These are phyloP conservation scores for Coracias cyanogaster DNA, from an alignment of 2,797 vertebrate species.

Conservation along the genomic window DNA sequence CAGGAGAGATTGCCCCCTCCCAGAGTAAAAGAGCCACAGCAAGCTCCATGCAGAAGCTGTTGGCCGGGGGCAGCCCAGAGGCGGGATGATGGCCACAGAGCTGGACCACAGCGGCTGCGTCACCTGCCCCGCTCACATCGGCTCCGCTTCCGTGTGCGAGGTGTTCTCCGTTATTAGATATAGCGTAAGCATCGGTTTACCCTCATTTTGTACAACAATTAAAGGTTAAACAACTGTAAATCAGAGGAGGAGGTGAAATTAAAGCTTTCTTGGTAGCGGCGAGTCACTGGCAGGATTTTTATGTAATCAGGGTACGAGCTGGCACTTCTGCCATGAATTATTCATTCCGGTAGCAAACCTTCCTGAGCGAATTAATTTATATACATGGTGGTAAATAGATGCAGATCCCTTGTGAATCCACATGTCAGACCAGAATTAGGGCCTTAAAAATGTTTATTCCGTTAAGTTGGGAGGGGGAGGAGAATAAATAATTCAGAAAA, in stretches of 20 bases:
- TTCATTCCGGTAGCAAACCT: slow-evolving; percentile 67
- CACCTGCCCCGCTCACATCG: fast-evolving
- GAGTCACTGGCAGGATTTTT: slow-evolving; percentile 31
- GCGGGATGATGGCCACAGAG: background rate
- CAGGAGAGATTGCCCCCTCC: background rate
- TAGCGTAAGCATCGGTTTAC: background rate
- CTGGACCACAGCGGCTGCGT: background rate
- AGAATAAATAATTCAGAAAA: slow-evolving; percentile 53
- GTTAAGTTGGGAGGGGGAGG: background rate
- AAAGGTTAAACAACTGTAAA: slow-evolving; percentile 63
- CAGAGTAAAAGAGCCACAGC: fast-evolving
- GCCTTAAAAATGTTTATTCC: slow-evolving; percentile 68
- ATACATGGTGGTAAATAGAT: slow-evolving; percentile 69
- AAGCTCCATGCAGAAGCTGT: background rate
- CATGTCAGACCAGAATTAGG: slow-evolving; percentile 61
- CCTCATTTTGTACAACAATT: slow-evolving; percentile 46
- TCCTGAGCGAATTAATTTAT: slow-evolving; percentile 70
- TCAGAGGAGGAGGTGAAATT: slow-evolving; percentile 40
- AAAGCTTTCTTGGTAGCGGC: slow-evolving; percentile 10
- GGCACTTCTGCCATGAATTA: slow-evolving; percentile 66
- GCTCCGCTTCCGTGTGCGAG: fast-evolving
- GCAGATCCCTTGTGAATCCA: slow-evolving; percentile 66
- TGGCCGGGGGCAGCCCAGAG: background rate
- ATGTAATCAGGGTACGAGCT: slow-evolving; percentile 52
- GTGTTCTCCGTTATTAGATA: background rate